A percentile compares a stretch with the other conserved stretches of the same genome.
These are phyloP conservation scores for Eupeodes latifasciatus DNA, from an alignment of 2,888 invertebrate genomes.

Conservation along the genomic window DNA sequence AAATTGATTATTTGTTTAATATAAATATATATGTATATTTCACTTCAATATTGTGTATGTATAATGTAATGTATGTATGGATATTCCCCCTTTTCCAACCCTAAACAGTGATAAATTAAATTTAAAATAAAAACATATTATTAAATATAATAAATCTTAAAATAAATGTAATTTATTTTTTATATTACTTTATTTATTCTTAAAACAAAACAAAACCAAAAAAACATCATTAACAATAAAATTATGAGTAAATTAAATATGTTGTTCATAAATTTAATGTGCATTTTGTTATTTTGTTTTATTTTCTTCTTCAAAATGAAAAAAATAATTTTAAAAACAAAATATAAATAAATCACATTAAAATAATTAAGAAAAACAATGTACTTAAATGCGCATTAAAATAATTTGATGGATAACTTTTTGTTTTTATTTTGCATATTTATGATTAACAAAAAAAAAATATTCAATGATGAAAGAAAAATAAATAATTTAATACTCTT, in stretches of 20 bases:
- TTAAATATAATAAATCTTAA: constrained; percentile 57
- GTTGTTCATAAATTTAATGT: constrained; percentile 64
- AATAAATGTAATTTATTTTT: constrained; percentile 75
- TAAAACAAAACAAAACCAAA: not conserved
- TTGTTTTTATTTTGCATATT: constrained; percentile 64
- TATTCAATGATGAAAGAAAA: constrained; percentile 72
- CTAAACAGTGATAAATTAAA: constrained; percentile 73
- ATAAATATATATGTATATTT: constrained; percentile 22
- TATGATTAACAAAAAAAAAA: constrained; percentile 61
- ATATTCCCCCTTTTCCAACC: constrained; percentile 61
- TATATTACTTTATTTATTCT: constrained; percentile 74
- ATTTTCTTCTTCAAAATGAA: constrained; percentile 50
- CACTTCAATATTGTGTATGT: constrained; percentile 20
- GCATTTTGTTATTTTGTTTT: constrained; percentile 48
- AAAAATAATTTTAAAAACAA: constrained; percentile 20
- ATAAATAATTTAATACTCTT: constrained; percentile 75
- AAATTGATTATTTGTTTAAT: constrained; percentile 20
- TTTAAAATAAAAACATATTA: constrained; percentile 6
- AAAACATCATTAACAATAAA: not conserved
- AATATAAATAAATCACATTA: constrained; percentile 29
- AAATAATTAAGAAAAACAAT: not conserved
- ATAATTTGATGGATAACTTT: constrained; percentile 39
- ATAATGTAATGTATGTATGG: constrained; percentile 23
- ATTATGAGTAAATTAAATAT: constrained; percentile 51
- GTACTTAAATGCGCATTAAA: constrained; percentile 44